Evolutionary conservation across 23 tunicate species (phyloP).

Genomic region (Trididemnum miniatum): DNA sequence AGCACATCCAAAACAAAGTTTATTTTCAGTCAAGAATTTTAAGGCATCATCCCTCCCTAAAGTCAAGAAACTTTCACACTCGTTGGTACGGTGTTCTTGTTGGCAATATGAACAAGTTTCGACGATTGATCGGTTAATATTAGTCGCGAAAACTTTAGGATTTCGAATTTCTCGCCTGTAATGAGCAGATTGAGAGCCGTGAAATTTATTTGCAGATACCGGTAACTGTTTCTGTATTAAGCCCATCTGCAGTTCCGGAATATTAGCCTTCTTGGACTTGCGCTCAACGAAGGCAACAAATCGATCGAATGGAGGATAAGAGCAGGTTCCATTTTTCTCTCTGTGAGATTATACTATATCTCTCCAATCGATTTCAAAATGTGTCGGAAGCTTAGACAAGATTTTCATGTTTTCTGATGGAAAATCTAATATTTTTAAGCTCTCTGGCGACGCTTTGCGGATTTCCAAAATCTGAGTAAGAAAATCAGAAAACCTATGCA

Average conservation of each 20-base stretch:
- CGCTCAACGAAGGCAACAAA: background rate
- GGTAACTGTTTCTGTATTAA: too few relatives aligned
- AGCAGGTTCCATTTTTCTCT: background rate
- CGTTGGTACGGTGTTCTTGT: background rate
- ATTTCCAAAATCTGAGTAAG: background rate
- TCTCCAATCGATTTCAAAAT: background rate
- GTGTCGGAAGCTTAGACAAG: background rate
- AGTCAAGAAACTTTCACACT: background rate
- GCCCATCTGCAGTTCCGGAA: background rate
- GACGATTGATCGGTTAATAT: too few relatives aligned
- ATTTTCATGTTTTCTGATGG: background rate
- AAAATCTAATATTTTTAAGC: background rate
- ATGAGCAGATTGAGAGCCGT: too few relatives aligned
- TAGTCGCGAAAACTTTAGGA: too few relatives aligned
- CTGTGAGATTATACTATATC: background rate
- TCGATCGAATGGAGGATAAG: background rate
- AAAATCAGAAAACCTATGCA: background rate
- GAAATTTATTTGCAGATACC: too few relatives aligned
- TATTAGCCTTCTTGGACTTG: background rate
- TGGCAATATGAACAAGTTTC: slow-evolving; percentile 3
- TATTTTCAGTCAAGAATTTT: slow-evolving; percentile 3
- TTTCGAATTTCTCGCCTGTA: too few relatives aligned
- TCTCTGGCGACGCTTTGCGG: background rate
- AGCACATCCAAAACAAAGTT: background rate
- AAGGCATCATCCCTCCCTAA: background rate